A percentile compares a stretch with the other conserved stretches of the same genome.
phyloP scores from a whole-genome alignment of 1,140 invertebrate genomes.

The Sycophaga agraensis region DNA sequence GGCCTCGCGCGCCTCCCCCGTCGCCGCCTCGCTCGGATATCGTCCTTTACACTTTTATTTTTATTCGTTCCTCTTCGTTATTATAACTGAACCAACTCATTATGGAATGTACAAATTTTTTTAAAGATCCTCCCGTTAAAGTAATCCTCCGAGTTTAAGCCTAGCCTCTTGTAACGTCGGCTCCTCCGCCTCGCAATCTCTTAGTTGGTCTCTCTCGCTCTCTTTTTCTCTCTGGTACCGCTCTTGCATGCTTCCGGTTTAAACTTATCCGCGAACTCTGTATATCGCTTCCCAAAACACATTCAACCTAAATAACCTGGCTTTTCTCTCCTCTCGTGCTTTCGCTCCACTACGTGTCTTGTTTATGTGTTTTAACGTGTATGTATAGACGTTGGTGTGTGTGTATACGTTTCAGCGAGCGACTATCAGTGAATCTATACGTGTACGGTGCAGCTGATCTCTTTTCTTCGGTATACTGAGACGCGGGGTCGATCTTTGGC shows the following conservation, averaged over 20 bases:
- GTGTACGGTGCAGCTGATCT: constrained; percentile 1
- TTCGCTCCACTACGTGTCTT: neutral
- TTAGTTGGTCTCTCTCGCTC: no score
- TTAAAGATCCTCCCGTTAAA: constrained; percentile 21
- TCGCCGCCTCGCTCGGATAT: neutral
- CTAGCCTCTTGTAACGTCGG: neutral
- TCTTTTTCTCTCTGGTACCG: neutral
- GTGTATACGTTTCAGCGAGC: no score
- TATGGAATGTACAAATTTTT: constrained; percentile 70
- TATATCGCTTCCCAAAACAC: constrained; percentile 9
- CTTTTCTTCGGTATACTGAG: neutral
- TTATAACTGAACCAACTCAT: constrained; percentile 59
- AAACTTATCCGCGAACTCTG: neutral
- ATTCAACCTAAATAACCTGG: constrained; percentile 9
- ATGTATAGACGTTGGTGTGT: neutral
- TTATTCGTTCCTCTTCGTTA: constrained; percentile 8
- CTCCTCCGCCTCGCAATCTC: neutral
- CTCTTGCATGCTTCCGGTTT: constrained; percentile 2
- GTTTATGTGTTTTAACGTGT: no score
- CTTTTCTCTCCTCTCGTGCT: no score
- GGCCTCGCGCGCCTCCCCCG: neutral
- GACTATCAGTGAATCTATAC: no score
- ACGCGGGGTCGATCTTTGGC: neutral
- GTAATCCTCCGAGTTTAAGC: constrained; percentile 8
- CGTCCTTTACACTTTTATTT: neutral